Base-by-base conservation (phyloP, 2,113 vertebrate species). In the Promerops cafer region DNA sequence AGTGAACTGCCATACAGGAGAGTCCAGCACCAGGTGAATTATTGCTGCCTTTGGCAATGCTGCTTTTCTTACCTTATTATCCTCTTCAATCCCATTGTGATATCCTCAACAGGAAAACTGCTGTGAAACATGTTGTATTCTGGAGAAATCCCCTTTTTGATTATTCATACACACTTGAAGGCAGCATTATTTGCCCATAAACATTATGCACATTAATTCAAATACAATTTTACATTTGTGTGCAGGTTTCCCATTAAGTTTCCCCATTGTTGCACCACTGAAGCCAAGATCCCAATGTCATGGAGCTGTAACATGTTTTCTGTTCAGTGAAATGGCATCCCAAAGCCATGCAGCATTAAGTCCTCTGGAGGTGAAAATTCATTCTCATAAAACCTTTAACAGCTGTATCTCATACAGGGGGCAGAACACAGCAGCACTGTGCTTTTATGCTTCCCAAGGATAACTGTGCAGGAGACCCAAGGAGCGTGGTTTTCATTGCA, bases 11-110 rank as follows among this genome's bases (percentile, higher is more conserved):
- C 47, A 39, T 1, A 23, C 35, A 75, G 35, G 3, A 45, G 21
- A 61, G 66, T 33, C 71, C 72, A 87, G 13, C 35, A 90, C 7
- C 71, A 59, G 19, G 13, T 64, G 27, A 77, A 74, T 45, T 59
- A 44, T 11, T 16, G 42, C 19, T 16, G 6, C 45, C 61, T 72
- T 65, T 12, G 11, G n/a, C 70, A 76, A 21, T 3, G 31, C 12
- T 27, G 30, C 28, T 77, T n/a, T n/a, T n/a, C 59, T 90, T 90
- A 91, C 81, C 81, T 80, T 77, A 18, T 63, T 42, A 42, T 42
- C 20, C 45, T 0, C 0, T 28, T 44, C 2, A 3, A 13, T 72
- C 23, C 56, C 1, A 4, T 1, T 70, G 37, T 8, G 3, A 16
- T 28, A 56, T 5, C 17, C 27, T 27, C 10, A 21, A 12, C 5